Evolutionary conservation across 2,888 invertebrate species (phyloP), one percentile per base, ranked within the genome.

Genomic region (Meliscaeva auricollis): DNA sequence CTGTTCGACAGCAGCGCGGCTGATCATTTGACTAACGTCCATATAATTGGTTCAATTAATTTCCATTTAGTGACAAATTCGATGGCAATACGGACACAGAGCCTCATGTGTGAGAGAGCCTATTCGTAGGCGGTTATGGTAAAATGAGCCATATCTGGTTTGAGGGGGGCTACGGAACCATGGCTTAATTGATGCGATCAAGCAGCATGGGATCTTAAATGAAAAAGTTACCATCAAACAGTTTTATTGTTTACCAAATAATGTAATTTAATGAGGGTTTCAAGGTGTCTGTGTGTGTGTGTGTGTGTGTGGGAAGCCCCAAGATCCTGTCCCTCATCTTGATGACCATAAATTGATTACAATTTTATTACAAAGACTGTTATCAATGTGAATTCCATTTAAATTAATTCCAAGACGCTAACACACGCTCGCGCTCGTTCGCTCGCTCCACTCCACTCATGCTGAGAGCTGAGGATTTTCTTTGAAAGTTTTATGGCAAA

Each of bases 1-100:
- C 46, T 48, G 15, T 56, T 64, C 41, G 52, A 54, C 50, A 52
- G 22, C 17, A 35, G 35, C 73, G 44, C 64, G 35, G 20, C 52
- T 38, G 68, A 85, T 81, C 85, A 85, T 81, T 85, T 85, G 81
- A 81, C 85, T 81, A 85, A 76, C 73, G 20, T 58, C 20, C 38
- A 58, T 22, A 52, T 69, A 85, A 85, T 85, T 85, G 85, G 50
- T 73, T 44, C 81, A 46, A 85, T 85, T 81, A 85, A 85, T 85
- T 85, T 85, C 81, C 85, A 85, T 85, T 81, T 80, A 85, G 81
- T 81, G 81, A 81, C 85, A 85, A 81, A 76, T 76, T 73, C 22
- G 64, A 64, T 66, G 56, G 44, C 73, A 69, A 58, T 50, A 52
- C 0, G n/a, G n/a, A n/a, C n/a, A n/a, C n/a, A n/a, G n/a, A 13